phyloP scores from a whole-genome alignment of 2,113 vertebrate species.

The Scomber colias region DNA sequence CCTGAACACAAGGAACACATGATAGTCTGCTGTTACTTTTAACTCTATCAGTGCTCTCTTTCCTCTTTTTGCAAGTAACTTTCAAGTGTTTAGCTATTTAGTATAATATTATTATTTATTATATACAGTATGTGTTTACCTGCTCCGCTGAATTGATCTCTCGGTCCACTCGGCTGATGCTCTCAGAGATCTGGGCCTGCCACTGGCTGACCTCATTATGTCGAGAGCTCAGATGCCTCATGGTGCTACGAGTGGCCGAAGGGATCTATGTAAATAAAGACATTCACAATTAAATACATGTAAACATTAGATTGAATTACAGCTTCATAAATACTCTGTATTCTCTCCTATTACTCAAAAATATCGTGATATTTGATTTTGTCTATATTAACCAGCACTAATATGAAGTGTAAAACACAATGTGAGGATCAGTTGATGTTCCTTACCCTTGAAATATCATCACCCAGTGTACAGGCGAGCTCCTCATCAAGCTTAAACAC shows the following conservation, averaged over 20 bases:
- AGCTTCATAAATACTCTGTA: no score
- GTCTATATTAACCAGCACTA: no score
- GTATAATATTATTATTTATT: no score
- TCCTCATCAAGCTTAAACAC: not conserved
- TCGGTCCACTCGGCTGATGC: not conserved
- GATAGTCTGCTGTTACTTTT: not conserved
- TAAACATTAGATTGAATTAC: no score
- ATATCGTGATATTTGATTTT: no score
- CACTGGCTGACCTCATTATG: constrained; percentile 37
- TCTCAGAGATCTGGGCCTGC: constrained; percentile 35
- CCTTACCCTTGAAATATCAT: constrained; percentile 28
- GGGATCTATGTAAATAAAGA: constrained; percentile 18
- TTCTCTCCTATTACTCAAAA: no score
- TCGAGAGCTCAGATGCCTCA: constrained; percentile 22
- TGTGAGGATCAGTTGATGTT: not conserved
- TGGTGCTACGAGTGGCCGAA: constrained; percentile 10
- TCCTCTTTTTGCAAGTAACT: no score
- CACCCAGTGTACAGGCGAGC: not conserved
- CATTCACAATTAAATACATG: no score
- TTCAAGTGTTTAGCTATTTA: no score
- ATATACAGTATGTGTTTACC: not conserved
- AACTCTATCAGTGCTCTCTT: no score
- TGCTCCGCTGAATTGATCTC: constrained; percentile 28
- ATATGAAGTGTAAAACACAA: no score
- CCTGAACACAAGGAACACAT: constrained; percentile 15